Percentiles rank a stretch among this genome's conserved stretches.
Conservation (phyloP, 1,140 invertebrate species). For the Drosophila saltans region DNA sequence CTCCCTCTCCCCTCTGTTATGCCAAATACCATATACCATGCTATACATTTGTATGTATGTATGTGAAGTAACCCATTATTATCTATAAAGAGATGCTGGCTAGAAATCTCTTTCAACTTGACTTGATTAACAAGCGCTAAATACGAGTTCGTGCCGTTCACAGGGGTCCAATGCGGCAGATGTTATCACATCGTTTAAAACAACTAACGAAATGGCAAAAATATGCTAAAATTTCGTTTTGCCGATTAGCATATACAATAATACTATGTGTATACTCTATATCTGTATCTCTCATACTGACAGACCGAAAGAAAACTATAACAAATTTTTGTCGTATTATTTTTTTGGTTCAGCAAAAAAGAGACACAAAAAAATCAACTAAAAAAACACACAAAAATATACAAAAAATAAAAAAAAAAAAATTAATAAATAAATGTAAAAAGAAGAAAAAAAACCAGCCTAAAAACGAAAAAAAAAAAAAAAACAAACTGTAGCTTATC, state of each 20-base stretch:
- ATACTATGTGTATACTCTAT: constrained; percentile 2
- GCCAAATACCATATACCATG: constrained; percentile 45
- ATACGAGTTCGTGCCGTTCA: constrained; percentile 67
- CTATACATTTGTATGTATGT: not conserved
- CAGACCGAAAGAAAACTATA: constrained; percentile 57
- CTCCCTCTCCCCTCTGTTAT: constrained; percentile 40
- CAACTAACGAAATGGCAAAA: constrained; percentile 77
- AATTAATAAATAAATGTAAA: constrained; percentile 44
- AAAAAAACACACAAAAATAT: constrained; percentile 36
- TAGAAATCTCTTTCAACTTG: constrained; percentile 20
- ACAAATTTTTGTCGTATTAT: constrained; percentile 36
- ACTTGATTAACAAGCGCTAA: constrained; percentile 57
- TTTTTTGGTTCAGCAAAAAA: constrained; percentile 36
- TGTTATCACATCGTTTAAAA: constrained; percentile 82
- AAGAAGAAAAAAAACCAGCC: constrained; percentile 39
- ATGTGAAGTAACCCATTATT: constrained; percentile 14
- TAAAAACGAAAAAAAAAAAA: constrained; percentile 42
- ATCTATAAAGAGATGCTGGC: constrained; percentile 11
- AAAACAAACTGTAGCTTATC: constrained; percentile 52
- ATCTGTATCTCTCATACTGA: constrained; percentile 25
- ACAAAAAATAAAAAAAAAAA: constrained; percentile 32
- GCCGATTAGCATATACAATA: constrained; percentile 30
- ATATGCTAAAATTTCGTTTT: constrained; percentile 60
- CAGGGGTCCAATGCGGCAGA: constrained; percentile 30
- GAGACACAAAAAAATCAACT: not conserved